Percentiles rank a stretch among this genome's conserved stretches.
phyloP scores from a whole-genome alignment of 2,888 invertebrate species.

The Macrophya alboannulata region DNA sequence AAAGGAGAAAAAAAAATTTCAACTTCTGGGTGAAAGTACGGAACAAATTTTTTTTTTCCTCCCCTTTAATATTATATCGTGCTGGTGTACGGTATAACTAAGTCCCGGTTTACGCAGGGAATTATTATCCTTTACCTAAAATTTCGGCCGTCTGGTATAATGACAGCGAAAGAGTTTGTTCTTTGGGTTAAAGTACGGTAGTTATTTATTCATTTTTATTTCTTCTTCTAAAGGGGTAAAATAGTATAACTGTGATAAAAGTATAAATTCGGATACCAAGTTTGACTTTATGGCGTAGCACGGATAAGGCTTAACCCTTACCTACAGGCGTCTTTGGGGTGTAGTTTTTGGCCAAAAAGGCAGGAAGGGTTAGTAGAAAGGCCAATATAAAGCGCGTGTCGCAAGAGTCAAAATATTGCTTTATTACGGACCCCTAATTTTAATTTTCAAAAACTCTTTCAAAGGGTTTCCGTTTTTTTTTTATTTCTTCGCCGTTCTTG shows the following conservation, averaged over 20 bases:
- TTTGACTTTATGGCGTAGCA: constrained; percentile 68
- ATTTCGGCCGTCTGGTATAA: neutral
- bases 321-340: constrained; percentile 57
- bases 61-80: neutral
- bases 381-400: constrained; percentile 45
- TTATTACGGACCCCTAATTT: constrained; percentile 73
- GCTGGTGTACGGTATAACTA: constrained; percentile 31
- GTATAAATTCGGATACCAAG: constrained; percentile 69
- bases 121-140: constrained; percentile 23
- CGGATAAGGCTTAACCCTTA: constrained; percentile 71
- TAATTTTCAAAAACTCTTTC: constrained; percentile 59
- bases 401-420: constrained; percentile 76
- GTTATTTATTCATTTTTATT: constrained; percentile 66
- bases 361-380: constrained; percentile 67
- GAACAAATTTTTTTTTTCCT: neutral
- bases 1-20: constrained; percentile 1
- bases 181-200: constrained; percentile 74
- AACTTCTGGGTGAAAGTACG: constrained; percentile 44
- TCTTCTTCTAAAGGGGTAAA: constrained; percentile 60
- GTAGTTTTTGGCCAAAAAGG: constrained; percentile 44
- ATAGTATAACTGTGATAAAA: constrained; percentile 69
- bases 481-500: constrained; percentile 59
- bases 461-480: constrained; percentile 59
- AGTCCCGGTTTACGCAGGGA: constrained; percentile 30
- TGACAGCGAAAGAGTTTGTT: constrained; percentile 12